Evolutionary conservation across 2,113 vertebrate species (phyloP).

Genomic region (Amblyopsis rosae): DNA sequence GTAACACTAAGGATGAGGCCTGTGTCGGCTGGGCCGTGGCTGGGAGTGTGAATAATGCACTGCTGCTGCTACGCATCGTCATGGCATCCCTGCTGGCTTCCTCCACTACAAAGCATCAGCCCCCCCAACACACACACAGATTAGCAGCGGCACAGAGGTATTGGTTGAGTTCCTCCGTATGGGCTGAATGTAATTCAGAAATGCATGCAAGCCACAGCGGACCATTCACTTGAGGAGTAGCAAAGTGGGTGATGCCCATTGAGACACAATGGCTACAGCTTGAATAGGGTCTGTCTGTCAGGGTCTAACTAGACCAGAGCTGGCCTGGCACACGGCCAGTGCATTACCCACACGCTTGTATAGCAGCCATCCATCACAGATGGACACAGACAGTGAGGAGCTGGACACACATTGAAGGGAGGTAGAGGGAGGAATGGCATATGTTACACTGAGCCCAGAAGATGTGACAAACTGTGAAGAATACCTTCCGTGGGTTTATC

Average conservation of each 20-base stretch:
- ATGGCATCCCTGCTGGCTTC: slow-evolving; percentile 5
- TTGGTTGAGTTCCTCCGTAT: too few species aligned
- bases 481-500: not conserved
- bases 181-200: too few species aligned
- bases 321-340: not conserved
- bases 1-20: slow-evolving; percentile 60
- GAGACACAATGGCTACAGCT: not conserved
- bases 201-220: too few species aligned
- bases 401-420: not conserved
- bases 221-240: too few species aligned
- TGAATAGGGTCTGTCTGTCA: slow-evolving; percentile 10
- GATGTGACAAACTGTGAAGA: slow-evolving; percentile 33
- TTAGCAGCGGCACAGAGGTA: too few species aligned
- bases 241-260: too few species aligned
- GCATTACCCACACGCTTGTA: not conserved
- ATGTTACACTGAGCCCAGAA: slow-evolving; percentile 23
- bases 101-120: slow-evolving; percentile 28
- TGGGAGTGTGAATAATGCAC: slow-evolving; percentile 42
- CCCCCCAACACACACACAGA: slow-evolving; percentile 11
- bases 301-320: not conserved
- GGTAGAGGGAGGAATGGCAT: slow-evolving; percentile 9
- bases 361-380: slow-evolving; percentile 7
- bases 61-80: slow-evolving; percentile 19
- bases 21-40: slow-evolving; percentile 24
- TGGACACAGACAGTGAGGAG: not conserved